Evolutionary conservation across 2,888 invertebrate species (phyloP), one percentile per base, ranked within the genome.

Genomic region (Eristalinus sepulchralis): DNA sequence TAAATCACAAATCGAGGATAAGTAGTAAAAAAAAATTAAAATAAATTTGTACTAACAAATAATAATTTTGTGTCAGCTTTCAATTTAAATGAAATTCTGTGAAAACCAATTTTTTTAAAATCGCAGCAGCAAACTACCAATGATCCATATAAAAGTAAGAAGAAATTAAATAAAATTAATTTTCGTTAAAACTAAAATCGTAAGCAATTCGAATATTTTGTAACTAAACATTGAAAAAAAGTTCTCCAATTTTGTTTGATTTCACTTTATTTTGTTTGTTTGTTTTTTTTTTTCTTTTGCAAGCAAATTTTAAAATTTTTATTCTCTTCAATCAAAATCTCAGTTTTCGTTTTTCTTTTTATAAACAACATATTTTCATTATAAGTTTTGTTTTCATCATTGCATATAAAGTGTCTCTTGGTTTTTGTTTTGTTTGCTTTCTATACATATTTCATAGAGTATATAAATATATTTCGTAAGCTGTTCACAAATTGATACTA

Each of bases 381-480:
- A 47, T 55, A 72, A 59, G 27, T 73, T 72, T 66, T 73, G n/a
- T 31, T 73, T 76, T 55, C 80, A 60, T 70, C 57, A 57, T 57
- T 24, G 24, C 68, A 76, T 88, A 75, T 82, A 82, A 82, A 85
- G 67, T 24, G 62, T 78, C 82, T 82, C 62, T 72, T 83, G n/a
- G n/a, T n/a, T n/a, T n/a, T n/a, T n/a, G 86, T 79, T 71, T 34
- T 78, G 53, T 70, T 68, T 53, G 11, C 59, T 57, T 53, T 83
- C 67, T 75, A 84, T 85, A 76, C 82, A 85, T 17, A 47, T 47
- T 47, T 17, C 8, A 47, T 47, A 47, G 5, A 47, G 47, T 72
- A 83, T 72, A 86, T 86, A 77, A 88, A 80, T 71, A 88, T 82
- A 81, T 72, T 85, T 85, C 83, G 79, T 86, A 83, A 83, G 83